phyloP scores from a whole-genome alignment of 2,113 vertebrate genomes.

The Hirundichthys speculiger region DNA sequence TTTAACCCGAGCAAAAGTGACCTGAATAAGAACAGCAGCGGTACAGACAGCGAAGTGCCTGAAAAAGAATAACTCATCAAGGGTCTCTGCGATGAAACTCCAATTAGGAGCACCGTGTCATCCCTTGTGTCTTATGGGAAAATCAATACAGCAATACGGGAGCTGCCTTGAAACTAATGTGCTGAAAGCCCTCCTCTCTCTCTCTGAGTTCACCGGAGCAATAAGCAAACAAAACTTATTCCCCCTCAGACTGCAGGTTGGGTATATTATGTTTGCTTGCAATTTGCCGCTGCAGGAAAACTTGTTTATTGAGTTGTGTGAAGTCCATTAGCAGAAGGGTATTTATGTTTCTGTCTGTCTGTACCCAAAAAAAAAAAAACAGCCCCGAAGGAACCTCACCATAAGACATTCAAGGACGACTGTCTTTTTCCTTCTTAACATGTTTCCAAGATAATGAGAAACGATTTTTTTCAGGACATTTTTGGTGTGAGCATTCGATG shows the following conservation, averaged over 20 bases:
- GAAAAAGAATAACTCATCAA: constrained; percentile 53
- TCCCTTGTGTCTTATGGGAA: constrained; percentile 46
- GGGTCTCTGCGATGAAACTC: constrained; percentile 46
- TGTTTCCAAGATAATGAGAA: constrained; percentile 12
- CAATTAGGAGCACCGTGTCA: constrained; percentile 51
- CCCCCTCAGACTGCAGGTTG: constrained; percentile 34
- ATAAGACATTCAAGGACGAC: neutral
- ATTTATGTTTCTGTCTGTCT: constrained; percentile 32
- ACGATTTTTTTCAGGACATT: constrained; percentile 20
- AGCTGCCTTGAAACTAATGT: constrained; percentile 52
- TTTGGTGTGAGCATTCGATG: too few species aligned
- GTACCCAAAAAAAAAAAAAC: constrained; percentile 26
- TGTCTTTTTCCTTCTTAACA: neutral
- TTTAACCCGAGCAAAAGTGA: constrained; percentile 16
- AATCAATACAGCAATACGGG: constrained; percentile 66
- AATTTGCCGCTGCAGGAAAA: constrained; percentile 20
- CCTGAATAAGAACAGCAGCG: constrained; percentile 21
- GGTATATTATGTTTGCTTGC: constrained; percentile 46
- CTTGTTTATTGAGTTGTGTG: constrained; percentile 32
- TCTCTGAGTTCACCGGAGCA: constrained; percentile 25
- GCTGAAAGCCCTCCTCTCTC: constrained; percentile 33
- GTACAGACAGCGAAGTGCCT: constrained; percentile 24
- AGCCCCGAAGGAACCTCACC: constrained; percentile 4
- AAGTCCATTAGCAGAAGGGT: constrained; percentile 49
- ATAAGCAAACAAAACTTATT: constrained; percentile 39